A percentile compares a stretch with the other conserved stretches of the same genome.
These are phyloP conservation scores for Tetrao urogallus DNA, from an alignment of 2,113 vertebrate genomes.

Conservation along the genomic window DNA sequence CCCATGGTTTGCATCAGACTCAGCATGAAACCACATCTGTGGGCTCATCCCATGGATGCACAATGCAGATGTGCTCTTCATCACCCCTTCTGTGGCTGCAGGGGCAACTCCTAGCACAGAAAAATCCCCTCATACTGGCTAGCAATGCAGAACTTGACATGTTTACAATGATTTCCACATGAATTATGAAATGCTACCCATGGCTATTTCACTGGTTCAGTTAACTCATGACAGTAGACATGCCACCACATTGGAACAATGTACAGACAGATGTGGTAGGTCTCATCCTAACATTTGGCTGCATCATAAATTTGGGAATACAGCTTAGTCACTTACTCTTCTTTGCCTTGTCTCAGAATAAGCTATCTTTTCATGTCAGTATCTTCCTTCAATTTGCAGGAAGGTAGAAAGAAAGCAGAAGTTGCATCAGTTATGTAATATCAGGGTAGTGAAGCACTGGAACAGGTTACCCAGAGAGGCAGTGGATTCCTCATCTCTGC, in stretches of 20 bases:
- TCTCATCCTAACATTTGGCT: neutral
- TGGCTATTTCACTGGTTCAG: neutral
- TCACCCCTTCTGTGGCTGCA: neutral
- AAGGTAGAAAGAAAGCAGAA: neutral
- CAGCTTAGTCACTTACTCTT: accelerated
- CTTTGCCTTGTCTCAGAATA: neutral
- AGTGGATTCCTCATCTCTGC: too few relatives aligned
- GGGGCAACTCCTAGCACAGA: neutral
- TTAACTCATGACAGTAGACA: neutral
- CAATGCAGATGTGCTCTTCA: neutral
- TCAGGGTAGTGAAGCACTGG: too few relatives aligned
- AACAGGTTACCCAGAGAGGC: too few relatives aligned
- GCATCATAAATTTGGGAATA: neutral
- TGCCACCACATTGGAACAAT: neutral
- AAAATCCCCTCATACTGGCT: neutral
- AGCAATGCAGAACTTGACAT: neutral
- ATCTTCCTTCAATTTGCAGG: neutral
- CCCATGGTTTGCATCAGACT: neutral
- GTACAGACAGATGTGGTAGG: neutral
- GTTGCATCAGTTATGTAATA: neutral
- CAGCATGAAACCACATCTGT: neutral
- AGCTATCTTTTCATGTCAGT: neutral
- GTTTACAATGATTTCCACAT: neutral
- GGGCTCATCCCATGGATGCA: neutral
- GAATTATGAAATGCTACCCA: neutral